Base-by-base conservation (phyloP, 1,140 invertebrate genomes). In the Papilio glaucus region DNA sequence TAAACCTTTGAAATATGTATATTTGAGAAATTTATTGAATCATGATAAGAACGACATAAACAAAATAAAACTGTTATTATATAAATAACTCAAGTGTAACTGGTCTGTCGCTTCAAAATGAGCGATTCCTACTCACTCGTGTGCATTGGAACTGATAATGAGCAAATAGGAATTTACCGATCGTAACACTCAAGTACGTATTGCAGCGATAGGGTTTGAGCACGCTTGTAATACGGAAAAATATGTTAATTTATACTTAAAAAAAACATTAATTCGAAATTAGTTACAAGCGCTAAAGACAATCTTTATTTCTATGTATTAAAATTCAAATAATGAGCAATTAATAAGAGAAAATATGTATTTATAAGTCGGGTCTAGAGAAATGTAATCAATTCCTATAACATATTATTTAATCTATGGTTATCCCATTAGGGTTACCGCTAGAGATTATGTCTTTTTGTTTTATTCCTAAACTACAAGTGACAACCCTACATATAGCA, bases 131-230 rank as follows among this genome's bases (percentile, higher is more conserved):
- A 41, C 39, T 24, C 21, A 9, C 49, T 53, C 49, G 49, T 53
- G 21, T 53, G 21, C 42, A 45, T 26, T 53, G 49, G 21, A 53
- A 53, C 49, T 53, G 49, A 53, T 53, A 53, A 26, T 53, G 18
- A 53, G 8, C 21, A 53, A 24, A 57, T 57, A 73, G 72, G 77
- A 73, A 78, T 76, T 76, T 75, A 39, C 71, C 73, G 70, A 73
- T 72, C 60, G 68, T 67, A 18, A 71, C 39, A 39, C 37, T 45
- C 21, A 29, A 38, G 41, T 39, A 26, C 57, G 18, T n/a, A 57
- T 4, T 21, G 9, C 18, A 12, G 1, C 49, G 49, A 57, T 57
- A 57, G 49, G 49, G 49, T 1, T 57, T 57, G 49, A 12, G 18
- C 21, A 53, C 24, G 1, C 10, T 26, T 1, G 18, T 13, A 24